Evolutionary conservation across 2,888 invertebrate species (phyloP), one percentile per base, ranked within the genome.

Genomic region (Lysandra coridon): DNA sequence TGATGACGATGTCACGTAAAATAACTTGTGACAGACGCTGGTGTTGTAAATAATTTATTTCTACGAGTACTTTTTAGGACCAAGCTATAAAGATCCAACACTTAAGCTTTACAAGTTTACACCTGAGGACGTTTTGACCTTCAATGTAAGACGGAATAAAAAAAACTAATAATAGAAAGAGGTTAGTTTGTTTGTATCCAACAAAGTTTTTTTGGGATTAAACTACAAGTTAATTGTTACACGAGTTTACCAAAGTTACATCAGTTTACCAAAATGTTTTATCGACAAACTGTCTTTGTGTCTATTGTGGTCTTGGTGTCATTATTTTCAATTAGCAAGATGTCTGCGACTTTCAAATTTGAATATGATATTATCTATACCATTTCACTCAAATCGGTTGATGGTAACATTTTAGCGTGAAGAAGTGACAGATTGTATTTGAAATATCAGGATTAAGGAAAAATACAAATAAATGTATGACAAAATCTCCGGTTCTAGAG

Each of bases 31-130:
- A 69, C 14, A 4, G 12, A 69, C 37, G 69, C 14, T 30, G 69
- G 30, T 33, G 69, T 69, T 69, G 64, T 64, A 33, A 69, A 69
- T 69, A 69, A 33, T 37, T 37, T 69, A 69, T 69, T 69, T 69
- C 37, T 37, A 69, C 69, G 64, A 69, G 1, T 37, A 17, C 69
- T 37, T 69, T 69, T 69, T 69, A 69, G 69, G 14, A 37, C 14
- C 69, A 14, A 69, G 69, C 33, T 69, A 69, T 33, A 33, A 69
- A 69, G 69, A 4, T 69, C 30, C 30, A 4, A 69, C 64, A 23
- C 4, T 69, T n/a, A 60, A 44, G 44, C 44, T 44, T 53, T 14
- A 53, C 53, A 60, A 23, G n/a, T 62, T 69, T 30, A 30, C 64
- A 64, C 64, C 33, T 37, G 17, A 69, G 69, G 69, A 12, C 69